phyloP scores from a whole-genome alignment of 2,888 invertebrate genomes.

The Netelia melanura region DNA sequence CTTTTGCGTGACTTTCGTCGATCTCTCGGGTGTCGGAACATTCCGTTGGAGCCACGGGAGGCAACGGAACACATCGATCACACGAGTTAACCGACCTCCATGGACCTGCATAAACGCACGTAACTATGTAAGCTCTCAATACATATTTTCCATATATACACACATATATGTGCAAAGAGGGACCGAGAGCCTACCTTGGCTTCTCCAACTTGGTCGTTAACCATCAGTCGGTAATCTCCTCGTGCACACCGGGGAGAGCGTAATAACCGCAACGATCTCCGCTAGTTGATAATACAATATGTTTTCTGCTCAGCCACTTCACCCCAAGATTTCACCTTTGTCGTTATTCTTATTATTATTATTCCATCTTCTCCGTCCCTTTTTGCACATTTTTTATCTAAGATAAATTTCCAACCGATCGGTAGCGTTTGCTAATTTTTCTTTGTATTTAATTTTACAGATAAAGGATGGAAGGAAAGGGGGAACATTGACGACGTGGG shows the following conservation, averaged over 20 bases:
- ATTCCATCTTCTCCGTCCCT: neutral
- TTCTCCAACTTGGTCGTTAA: slow-evolving; percentile 52
- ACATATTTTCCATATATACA: neutral
- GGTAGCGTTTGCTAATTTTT: neutral
- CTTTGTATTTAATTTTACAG: no score
- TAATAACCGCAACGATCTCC: slow-evolving; percentile 43
- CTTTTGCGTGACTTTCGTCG: slow-evolving; percentile 64
- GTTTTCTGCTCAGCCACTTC: slow-evolving; percentile 25
- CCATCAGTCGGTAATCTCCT: slow-evolving; percentile 43
- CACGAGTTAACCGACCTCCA: slow-evolving; percentile 34
- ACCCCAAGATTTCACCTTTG: neutral
- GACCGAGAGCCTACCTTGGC: slow-evolving; percentile 41
- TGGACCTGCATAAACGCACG: slow-evolving; percentile 18
- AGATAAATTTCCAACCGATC: neutral
- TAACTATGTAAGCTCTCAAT: slow-evolving; percentile 2
- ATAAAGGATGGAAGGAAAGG: no score
- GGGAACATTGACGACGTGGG: neutral
- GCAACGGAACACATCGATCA: slow-evolving; percentile 64
- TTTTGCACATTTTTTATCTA: no score
- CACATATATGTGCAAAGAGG: neutral
- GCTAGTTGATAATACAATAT: slow-evolving; percentile 51
- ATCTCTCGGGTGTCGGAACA: slow-evolving; percentile 61
- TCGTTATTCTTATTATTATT: neutral
- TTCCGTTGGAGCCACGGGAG: slow-evolving; percentile 63
- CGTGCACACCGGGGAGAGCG: slow-evolving; percentile 1